Evolutionary conservation across 1,140 invertebrate genomes (phyloP), one percentile per base, ranked within the genome.

Genomic region (Drosophila tristis): DNA sequence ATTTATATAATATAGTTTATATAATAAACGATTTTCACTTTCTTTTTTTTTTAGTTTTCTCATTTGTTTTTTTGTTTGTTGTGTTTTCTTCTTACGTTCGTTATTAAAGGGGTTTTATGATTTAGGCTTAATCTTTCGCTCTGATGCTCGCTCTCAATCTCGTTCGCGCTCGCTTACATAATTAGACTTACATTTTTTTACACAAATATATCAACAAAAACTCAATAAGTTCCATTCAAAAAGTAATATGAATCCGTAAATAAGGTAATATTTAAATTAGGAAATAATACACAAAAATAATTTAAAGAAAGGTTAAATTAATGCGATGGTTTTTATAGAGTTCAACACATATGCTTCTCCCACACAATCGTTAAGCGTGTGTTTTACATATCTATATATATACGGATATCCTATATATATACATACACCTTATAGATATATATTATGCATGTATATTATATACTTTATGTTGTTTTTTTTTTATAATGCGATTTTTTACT

Each of bases 241-340:
- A 66, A 48, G 20, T 56, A 31, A 26, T 75, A 51, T 39, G 64
- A 70, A 64, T 50, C 43, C 60, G 49, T 81, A 66, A 59, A 71
- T 61, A 44, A 45, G 63, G 58, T 68, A 63, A 62, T 26, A 47
- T 67, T 70, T 66, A 74, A 85, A 80, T 71, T 77, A 90, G 80
- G 77, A 13, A 39, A 39, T 39, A 72, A 85, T 75, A 90, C 71
- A 66, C 78, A 64, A 84, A 78, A 81, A 89, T 74, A 84, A 80
- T 87, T 86, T 86, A 80, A 87, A 90, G 82, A 82, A 71, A 80
- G 73, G 66, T 85, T 81, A 89, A 74, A 85, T 81, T 90, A 90
- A 89, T 91, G 89, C 82, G 84, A 89, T 89, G 84, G 89, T 91
- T 47, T 85, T 89, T 91, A 86, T 90, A 90, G 89, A 91, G 89